phyloP scores from a whole-genome alignment of 2,113 vertebrate species.

The Dicentrarchus labrax region DNA sequence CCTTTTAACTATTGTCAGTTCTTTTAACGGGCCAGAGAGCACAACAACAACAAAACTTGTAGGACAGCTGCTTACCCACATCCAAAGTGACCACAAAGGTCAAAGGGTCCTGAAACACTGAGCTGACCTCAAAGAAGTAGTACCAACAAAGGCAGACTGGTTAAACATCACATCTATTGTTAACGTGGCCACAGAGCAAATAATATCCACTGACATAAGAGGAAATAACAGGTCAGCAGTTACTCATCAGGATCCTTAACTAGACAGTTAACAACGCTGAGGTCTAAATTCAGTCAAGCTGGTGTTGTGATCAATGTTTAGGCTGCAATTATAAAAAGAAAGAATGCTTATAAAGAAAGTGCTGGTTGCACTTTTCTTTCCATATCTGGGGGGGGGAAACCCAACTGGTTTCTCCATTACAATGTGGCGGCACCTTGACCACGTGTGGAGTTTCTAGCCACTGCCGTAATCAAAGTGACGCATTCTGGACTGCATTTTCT shows the following conservation, averaged over 20 bases:
- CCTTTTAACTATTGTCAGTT: neutral
- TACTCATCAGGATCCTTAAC: neutral
- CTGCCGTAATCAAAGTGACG: neutral
- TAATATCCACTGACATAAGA: neutral
- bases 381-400: no score
- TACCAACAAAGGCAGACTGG: neutral
- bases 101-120: neutral
- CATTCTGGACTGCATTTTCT: neutral
- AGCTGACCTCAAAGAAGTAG: slow-evolving; percentile 1
- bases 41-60: neutral
- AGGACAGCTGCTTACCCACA: neutral
- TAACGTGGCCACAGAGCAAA: neutral
- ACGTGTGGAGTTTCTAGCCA: neutral
- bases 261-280: neutral
- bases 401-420: neutral
- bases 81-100: neutral
- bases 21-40: neutral
- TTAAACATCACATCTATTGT: neutral
- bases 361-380: neutral
- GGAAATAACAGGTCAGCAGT: neutral
- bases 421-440: neutral
- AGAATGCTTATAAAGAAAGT: neutral
- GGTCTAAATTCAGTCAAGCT: neutral
- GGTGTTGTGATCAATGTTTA: neutral
- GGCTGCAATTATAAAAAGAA: neutral